phyloP scores from a whole-genome alignment of 2,113 vertebrate species.

The Gnathonemus longibarbis region DNA sequence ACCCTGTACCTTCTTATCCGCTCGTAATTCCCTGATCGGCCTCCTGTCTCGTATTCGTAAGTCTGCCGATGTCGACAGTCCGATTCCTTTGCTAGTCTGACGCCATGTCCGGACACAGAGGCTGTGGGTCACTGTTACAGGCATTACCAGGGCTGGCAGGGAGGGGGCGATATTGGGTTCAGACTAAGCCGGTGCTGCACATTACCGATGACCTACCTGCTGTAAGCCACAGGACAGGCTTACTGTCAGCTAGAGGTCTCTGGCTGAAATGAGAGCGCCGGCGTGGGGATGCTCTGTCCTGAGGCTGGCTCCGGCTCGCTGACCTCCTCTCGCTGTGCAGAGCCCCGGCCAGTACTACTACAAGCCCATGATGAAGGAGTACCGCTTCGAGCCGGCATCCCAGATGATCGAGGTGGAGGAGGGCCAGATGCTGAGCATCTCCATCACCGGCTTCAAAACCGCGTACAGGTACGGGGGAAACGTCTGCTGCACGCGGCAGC shows the following conservation, averaged over 20 bases:
- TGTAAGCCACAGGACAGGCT: not conserved
- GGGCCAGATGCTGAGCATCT: constrained; percentile 83
- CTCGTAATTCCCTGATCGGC: not conserved
- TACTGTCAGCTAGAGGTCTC: not conserved
- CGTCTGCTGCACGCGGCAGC: not conserved
- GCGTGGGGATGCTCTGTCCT: not conserved
- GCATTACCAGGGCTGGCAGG: not conserved
- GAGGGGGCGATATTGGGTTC: not conserved
- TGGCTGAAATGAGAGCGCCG: not conserved
- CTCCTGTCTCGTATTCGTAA: not conserved
- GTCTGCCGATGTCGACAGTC: not conserved
- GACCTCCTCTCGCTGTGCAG: constrained; percentile 50
- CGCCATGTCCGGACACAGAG: not conserved
- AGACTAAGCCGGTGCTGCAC: not conserved
- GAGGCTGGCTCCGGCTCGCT: not conserved
- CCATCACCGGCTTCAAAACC: constrained; percentile 82
- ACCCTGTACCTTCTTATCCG: not conserved
- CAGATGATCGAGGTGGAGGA: constrained; percentile 97
- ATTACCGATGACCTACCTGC: not conserved
- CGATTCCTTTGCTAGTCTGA: not conserved
- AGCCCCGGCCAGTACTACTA: constrained; percentile 98
- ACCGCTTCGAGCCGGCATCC: constrained; percentile 88
- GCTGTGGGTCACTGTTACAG: not conserved
- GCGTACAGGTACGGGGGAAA: constrained; percentile 67
- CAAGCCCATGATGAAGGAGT: constrained; percentile 99